These are phyloP conservation scores for Chlorodrepanis virens DNA, from an alignment of 2,113 vertebrate genomes.

Conservation along the genomic window DNA sequence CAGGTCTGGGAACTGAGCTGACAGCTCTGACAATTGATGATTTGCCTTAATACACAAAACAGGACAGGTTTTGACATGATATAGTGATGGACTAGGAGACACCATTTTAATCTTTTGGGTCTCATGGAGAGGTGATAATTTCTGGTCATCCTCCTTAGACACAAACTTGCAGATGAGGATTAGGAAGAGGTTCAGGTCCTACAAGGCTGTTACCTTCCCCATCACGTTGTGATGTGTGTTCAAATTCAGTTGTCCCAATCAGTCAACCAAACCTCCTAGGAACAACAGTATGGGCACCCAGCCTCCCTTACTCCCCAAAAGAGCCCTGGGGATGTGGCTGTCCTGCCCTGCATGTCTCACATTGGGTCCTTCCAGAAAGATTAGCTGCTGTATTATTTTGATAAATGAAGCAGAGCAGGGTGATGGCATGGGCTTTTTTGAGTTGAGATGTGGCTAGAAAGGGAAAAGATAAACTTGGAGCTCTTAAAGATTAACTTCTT, in stretches of 20 bases:
- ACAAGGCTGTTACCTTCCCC: not conserved
- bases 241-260: not conserved
- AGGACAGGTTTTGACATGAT: not conserved
- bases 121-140: not conserved
- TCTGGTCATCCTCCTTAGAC: not conserved
- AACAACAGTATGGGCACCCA: not conserved
- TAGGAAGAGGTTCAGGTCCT: not conserved
- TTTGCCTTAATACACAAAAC: not conserved
- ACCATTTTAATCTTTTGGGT: not conserved
- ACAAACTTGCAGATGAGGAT: not conserved
- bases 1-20: not conserved
- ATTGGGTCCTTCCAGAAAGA: not conserved
- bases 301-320: rapidly evolving
- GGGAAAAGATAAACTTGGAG: slow-evolving; percentile 44
- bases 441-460: slow-evolving; percentile 17
- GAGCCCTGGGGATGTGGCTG: not conserved
- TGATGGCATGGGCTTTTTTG: not conserved
- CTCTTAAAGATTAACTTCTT: slow-evolving; percentile 31
- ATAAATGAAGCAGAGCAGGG: not conserved
- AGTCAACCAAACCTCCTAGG: not conserved
- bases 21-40: not conserved
- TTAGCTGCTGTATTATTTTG: not conserved
- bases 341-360: not conserved
- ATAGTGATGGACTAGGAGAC: not conserved
- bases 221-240: rapidly evolving